Evolutionary conservation across 2,113 vertebrate genomes (phyloP).

Genomic region (Dipodomys stephensi): DNA sequence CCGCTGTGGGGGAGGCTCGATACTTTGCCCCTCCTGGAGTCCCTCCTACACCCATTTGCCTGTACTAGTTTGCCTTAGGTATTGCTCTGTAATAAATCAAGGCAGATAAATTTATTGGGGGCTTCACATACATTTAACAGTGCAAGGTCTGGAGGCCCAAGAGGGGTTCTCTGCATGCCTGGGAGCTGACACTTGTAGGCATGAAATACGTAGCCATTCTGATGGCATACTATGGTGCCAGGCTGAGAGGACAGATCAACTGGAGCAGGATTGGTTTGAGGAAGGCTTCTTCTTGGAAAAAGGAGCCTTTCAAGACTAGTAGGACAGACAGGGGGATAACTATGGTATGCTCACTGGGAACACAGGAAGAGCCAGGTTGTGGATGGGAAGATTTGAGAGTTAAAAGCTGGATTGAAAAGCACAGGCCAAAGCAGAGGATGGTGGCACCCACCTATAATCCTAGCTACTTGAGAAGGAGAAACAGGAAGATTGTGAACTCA

Average conservation of each 20-base stretch:
- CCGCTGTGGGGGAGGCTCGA: not conserved
- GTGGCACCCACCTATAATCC: not conserved
- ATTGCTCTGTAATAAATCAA: not conserved
- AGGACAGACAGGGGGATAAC: not conserved
- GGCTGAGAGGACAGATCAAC: not conserved
- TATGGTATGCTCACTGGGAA: not conserved
- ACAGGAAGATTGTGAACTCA: too few species aligned
- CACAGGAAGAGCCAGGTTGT: not conserved
- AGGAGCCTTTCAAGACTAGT: not conserved
- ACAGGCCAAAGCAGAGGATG: not conserved
- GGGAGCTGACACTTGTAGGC: not conserved
- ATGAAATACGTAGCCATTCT: accelerated
- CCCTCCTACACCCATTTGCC: not conserved
- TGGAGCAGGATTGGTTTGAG: not conserved
- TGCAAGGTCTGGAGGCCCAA: not conserved
- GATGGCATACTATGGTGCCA: accelerated
- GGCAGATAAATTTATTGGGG: not conserved
- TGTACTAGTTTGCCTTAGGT: not conserved
- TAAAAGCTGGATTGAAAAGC: not conserved
- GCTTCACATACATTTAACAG: not conserved
- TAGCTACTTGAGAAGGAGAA: not conserved
- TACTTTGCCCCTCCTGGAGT: not conserved
- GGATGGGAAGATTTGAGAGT: not conserved
- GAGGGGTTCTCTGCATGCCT: not conserved
- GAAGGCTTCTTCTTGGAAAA: constrained; percentile 20